These are phyloP conservation scores for Ceratotherium simum DNA, from an alignment of 2,113 vertebrate species.

Conservation along the genomic window DNA sequence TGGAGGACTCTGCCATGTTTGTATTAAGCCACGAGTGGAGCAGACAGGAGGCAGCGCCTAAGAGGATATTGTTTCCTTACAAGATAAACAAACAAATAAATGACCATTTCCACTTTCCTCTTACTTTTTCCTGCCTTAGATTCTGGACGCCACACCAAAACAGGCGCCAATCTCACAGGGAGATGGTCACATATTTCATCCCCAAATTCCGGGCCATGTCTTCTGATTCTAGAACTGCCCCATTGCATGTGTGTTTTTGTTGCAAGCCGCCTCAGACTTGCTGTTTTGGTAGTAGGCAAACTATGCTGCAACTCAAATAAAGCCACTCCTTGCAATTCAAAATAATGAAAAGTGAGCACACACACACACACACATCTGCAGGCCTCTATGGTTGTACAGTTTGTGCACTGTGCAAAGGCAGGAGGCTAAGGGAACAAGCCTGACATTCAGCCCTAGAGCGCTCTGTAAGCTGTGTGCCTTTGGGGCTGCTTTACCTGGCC, in stretches of 20 bases:
- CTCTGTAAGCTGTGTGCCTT: fast-evolving
- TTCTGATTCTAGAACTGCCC: background rate
- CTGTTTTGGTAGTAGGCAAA: background rate
- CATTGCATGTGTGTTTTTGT: background rate
- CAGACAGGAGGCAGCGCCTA: background rate
- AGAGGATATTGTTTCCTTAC: background rate
- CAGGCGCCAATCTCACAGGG: background rate
- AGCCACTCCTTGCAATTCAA: background rate
- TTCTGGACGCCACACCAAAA: background rate
- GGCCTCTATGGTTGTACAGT: fast-evolving
- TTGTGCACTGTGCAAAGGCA: background rate
- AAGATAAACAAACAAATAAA: no score
- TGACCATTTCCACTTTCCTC: background rate
- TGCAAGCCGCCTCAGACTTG: background rate
- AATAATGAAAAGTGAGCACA: no score
- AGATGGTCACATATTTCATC: background rate
- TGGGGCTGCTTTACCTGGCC: fast-evolving
- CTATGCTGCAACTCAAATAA: background rate
- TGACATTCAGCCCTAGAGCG: background rate
- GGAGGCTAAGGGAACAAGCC: no score
- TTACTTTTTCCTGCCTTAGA: background rate
- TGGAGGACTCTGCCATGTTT: no score
- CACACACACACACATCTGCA: fast-evolving
- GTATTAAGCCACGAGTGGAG: fast-evolving
- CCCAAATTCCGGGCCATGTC: background rate